Evolutionary conservation across 2,797 vertebrate genomes (phyloP).

Genomic region (Sparus aurata): DNA sequence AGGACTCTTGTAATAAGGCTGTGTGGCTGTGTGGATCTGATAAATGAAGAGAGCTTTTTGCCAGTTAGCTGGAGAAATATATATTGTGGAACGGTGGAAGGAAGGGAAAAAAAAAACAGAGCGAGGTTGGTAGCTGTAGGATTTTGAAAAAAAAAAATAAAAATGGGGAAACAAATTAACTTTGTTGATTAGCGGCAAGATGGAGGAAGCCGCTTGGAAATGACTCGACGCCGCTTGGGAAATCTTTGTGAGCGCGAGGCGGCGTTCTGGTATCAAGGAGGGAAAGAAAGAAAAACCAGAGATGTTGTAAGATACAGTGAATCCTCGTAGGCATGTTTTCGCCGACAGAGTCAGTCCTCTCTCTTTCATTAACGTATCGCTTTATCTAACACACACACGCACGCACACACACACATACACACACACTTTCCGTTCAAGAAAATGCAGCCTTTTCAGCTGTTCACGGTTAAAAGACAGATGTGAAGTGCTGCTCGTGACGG

Average conservation of each 20-base stretch:
- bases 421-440: conserved; percentile 18
- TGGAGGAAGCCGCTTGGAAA: conserved; percentile 74
- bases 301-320: conserved; percentile 69
- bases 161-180: conserved; percentile 80
- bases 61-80: conserved; percentile 76
- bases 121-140: conserved; percentile 61
- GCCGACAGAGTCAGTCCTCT: conserved; percentile 47
- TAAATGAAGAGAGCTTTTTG: conserved; percentile 80
- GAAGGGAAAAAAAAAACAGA: not conserved
- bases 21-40: conserved; percentile 77
- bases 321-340: conserved; percentile 61
- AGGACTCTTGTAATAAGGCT: conserved; percentile 81
- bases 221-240: conserved; percentile 69
- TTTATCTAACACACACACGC: conserved; percentile 33
- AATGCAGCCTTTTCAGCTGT: conserved; percentile 59
- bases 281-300: conserved; percentile 38
- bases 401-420: not conserved
- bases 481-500: conserved; percentile 46
- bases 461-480: conserved; percentile 70
- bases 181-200: conserved; percentile 81
- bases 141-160: conserved; percentile 59
- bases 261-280: conserved; percentile 51
- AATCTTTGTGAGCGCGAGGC: conserved; percentile 63
- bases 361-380: conserved; percentile 46
- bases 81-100: conserved; percentile 67